Conservation (phyloP, 2,888 invertebrate species). For the Halictus quadricinctus region DNA sequence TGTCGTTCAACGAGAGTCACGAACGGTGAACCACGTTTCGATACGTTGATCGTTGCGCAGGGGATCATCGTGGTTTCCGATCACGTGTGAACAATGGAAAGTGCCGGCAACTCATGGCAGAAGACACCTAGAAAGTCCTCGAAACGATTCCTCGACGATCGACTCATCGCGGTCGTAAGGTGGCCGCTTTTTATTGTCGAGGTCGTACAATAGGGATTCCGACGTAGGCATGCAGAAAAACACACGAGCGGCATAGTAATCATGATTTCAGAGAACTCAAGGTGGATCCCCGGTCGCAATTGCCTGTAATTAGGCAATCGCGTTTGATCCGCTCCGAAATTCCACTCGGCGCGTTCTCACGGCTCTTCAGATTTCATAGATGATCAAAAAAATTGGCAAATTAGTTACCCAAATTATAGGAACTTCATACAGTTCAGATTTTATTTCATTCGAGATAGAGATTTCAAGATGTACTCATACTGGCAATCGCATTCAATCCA, state of each 20-base stretch:
- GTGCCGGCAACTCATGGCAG: constrained; percentile 47
- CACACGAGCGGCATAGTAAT: constrained; percentile 68
- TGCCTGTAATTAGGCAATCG: constrained; percentile 23
- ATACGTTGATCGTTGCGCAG: constrained; percentile 47
- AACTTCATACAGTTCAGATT: background rate
- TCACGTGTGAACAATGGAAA: constrained; percentile 65
- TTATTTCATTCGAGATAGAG: background rate
- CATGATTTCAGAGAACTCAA: constrained; percentile 45
- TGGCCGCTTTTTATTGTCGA: constrained; percentile 73
- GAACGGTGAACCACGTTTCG: constrained; percentile 24
- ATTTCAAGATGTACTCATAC: background rate
- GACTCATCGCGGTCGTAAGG: constrained; percentile 53
- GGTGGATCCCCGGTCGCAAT: constrained; percentile 38
- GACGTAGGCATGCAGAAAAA: constrained; percentile 40
- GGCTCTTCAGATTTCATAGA: background rate
- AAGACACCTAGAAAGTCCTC: constrained; percentile 46
- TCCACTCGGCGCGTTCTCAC: background rate
- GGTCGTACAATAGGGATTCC: constrained; percentile 56
- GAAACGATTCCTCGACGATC: constrained; percentile 39
- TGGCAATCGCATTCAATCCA: background rate
- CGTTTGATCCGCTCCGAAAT: constrained; percentile 18
- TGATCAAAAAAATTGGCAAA: background rate
- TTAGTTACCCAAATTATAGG: background rate
- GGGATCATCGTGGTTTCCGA: constrained; percentile 56
- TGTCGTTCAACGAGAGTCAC: background rate